Conservation (phyloP, 2,797 vertebrate genomes). For the Epinephelus awoara region DNA sequence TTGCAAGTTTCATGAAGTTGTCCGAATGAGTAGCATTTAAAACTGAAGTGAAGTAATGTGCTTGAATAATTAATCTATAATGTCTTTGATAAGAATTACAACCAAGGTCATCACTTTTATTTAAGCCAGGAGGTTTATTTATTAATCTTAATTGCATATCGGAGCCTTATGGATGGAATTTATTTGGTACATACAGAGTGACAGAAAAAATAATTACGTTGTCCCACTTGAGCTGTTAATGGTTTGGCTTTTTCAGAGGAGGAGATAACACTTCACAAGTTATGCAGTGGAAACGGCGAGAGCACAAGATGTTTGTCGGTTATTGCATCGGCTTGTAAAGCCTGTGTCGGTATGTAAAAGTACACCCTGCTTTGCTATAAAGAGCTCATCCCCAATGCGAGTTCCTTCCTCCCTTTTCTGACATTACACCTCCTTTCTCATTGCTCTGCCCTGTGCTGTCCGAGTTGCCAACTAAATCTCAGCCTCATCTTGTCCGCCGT, state of each 20-base stretch:
- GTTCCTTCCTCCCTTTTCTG: conserved; percentile 41
- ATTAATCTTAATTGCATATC: conserved; percentile 48
- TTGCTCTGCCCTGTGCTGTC: conserved; percentile 70
- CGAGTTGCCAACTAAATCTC: conserved; percentile 81
- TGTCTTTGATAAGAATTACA: conserved; percentile 80
- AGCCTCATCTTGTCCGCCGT: conserved; percentile 80
- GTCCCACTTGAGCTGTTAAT: conserved; percentile 31
- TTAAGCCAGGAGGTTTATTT: conserved; percentile 52
- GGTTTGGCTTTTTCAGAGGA: conserved; percentile 24
- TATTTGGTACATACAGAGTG: conserved; percentile 6
- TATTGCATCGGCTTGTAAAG: conserved; percentile 49
- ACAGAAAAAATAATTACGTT: conserved; percentile 14
- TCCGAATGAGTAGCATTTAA: conserved; percentile 86
- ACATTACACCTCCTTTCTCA: conserved; percentile 59
- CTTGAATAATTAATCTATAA: conserved; percentile 84
- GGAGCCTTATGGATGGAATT: conserved; percentile 7
- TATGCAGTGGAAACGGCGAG: conserved; percentile 17
- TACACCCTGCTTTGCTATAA: conserved; percentile 55
- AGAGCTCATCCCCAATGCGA: conserved; percentile 54
- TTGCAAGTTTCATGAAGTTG: conserved; percentile 89
- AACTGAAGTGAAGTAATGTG: conserved; percentile 81
- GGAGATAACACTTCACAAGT: neutral
- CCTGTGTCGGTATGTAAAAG: conserved; percentile 54
- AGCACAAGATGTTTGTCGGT: conserved; percentile 29
- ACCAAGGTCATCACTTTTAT: conserved; percentile 78